These are phyloP conservation scores for Oedothorax gibbosus DNA, from an alignment of 1,140 invertebrate species.

Conservation along the genomic window DNA sequence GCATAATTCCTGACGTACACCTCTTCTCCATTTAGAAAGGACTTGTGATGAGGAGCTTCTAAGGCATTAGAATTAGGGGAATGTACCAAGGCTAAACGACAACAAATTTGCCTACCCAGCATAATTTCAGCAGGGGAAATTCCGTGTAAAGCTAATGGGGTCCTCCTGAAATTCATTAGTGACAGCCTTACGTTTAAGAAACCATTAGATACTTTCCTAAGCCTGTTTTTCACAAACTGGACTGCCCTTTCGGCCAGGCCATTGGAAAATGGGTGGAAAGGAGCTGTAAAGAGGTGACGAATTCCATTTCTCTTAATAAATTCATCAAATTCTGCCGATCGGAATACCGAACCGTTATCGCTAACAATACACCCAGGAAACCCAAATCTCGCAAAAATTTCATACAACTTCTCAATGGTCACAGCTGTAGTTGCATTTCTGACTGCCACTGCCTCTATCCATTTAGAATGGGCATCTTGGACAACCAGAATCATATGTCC, in stretches of 20 bases:
- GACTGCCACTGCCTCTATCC: conserved; percentile 16
- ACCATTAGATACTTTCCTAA: neutral
- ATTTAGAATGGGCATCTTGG: conserved; percentile 31
- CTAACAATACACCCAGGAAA: conserved; percentile 64
- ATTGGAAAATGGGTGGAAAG: conserved; percentile 65
- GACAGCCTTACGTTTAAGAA: conserved; percentile 8
- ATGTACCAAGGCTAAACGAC: conserved; percentile 2
- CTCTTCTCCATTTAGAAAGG: neutral
- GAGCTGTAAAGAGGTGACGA: conserved; percentile 62
- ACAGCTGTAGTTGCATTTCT: neutral
- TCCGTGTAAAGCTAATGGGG: neutral
- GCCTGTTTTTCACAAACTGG: neutral
- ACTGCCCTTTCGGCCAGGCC: conserved; percentile 63
- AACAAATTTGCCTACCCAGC: conserved; percentile 9
- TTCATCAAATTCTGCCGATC: conserved; percentile 60
- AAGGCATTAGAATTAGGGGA: neutral
- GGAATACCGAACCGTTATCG: conserved; percentile 69
- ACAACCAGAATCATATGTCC: conserved; percentile 23
- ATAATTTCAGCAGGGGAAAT: conserved; percentile 17
- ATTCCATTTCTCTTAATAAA: conserved; percentile 56
- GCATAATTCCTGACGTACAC: neutral
- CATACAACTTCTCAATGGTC: neutral
- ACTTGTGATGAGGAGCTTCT: no score
- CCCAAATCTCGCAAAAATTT: conserved; percentile 65
- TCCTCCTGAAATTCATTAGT: conserved; percentile 12